These are phyloP conservation scores for Eupithecia insigniata DNA, from an alignment of 2,888 invertebrate genomes.

Conservation along the genomic window DNA sequence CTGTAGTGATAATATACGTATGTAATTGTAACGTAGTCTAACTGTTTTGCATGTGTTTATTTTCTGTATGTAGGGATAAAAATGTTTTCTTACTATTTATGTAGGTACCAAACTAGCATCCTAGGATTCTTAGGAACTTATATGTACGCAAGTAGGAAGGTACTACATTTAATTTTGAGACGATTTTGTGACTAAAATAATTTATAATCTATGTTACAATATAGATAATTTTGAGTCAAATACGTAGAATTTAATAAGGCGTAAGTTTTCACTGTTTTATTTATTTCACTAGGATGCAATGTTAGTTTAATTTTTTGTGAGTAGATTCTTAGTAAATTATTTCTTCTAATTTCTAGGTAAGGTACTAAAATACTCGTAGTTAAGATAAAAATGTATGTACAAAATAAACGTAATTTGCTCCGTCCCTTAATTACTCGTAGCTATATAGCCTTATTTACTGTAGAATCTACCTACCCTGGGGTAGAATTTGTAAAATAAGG, in stretches of 20 bases:
- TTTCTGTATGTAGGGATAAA: background rate
- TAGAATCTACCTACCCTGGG: background rate
- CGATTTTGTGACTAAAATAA: background rate
- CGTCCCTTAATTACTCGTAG: slow-evolving; percentile 15
- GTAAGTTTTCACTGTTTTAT: slow-evolving; percentile 12
- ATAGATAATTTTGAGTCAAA: slow-evolving; percentile 12
- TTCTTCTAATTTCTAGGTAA: slow-evolving; percentile 25
- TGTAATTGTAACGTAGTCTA: no score
- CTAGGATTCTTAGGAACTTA: no score
- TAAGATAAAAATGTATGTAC: slow-evolving; percentile 35
- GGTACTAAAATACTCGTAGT: slow-evolving; percentile 22
- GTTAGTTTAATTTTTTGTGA: slow-evolving; percentile 19
- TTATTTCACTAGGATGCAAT: slow-evolving; percentile 15
- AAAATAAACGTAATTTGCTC: slow-evolving; percentile 31
- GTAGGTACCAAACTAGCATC: background rate
- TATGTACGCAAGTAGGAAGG: background rate
- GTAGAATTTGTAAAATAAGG: background rate
- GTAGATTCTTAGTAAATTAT: slow-evolving; percentile 18
- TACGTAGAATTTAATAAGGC: slow-evolving; percentile 5
- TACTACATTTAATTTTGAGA: background rate
- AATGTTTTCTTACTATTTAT: background rate
- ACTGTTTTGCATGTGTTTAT: background rate
- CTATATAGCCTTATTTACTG: background rate
- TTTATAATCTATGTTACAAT: background rate
- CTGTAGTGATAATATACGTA: background rate